These are phyloP conservation scores for Meda fulgida DNA, from an alignment of 2,797 vertebrate genomes.

Conservation along the genomic window DNA sequence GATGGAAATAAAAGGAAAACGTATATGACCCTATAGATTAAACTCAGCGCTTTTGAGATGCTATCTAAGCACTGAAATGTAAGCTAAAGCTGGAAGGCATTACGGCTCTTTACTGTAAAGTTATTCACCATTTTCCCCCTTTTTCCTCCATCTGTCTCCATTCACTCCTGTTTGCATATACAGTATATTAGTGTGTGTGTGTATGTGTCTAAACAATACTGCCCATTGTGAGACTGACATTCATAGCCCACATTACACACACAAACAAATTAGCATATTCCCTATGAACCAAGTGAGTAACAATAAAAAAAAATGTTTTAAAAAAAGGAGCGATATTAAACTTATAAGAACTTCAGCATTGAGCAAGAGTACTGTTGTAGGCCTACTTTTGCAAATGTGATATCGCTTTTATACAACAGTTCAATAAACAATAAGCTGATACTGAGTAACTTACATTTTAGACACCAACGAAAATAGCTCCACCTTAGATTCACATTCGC, in stretches of 20 bases:
- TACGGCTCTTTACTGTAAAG: slow-evolving; percentile 40
- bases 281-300: slow-evolving; percentile 22
- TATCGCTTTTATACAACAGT: neutral
- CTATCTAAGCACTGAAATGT: slow-evolving; percentile 51
- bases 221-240: slow-evolving; percentile 39
- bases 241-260: slow-evolving; percentile 29
- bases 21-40: slow-evolving; percentile 29
- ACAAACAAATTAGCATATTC: slow-evolving; percentile 38
- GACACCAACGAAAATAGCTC: neutral
- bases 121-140: slow-evolving; percentile 43
- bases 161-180: slow-evolving; percentile 11
- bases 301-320: neutral
- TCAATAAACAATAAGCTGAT: neutral
- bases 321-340: neutral
- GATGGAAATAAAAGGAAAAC: slow-evolving; percentile 36
- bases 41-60: slow-evolving; percentile 37
- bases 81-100: slow-evolving; percentile 49
- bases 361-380: neutral
- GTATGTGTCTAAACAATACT: slow-evolving; percentile 41
- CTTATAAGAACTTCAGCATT: neutral
- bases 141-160: slow-evolving; percentile 11
- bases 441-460: neutral
- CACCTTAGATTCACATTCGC: too few species aligned
- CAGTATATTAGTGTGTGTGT: slow-evolving; percentile 36
- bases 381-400: too few species aligned